Percentiles rank a stretch among this genome's conserved stretches.
These are phyloP conservation scores for Chlorops oryzae DNA, from an alignment of 1,140 invertebrate species.

Conservation along the genomic window DNA sequence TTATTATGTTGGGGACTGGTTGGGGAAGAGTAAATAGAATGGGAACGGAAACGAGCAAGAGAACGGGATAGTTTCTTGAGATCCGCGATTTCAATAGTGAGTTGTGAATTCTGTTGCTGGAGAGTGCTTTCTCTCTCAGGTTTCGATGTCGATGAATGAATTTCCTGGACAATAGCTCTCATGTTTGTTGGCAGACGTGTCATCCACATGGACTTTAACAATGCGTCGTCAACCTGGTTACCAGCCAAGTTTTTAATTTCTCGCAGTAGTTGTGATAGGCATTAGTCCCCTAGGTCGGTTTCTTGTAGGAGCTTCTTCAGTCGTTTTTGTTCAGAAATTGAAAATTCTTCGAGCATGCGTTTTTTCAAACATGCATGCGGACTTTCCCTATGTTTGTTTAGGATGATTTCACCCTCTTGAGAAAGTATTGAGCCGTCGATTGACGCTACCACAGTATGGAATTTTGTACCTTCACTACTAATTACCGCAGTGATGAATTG, in stretches of 20 bases:
- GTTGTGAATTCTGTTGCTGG: too few species aligned
- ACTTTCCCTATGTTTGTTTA: slow-evolving; percentile 18
- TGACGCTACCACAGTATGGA: slow-evolving; percentile 1
- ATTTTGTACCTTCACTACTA: slow-evolving; percentile 4
- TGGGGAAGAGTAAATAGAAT: too few species aligned
- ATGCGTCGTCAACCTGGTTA: neutral
- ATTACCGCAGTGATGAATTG: slow-evolving; percentile 5
- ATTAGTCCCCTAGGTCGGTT: slow-evolving; percentile 24
- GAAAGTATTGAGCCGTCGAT: slow-evolving; percentile 4
- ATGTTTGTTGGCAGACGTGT: slow-evolving; percentile 16
- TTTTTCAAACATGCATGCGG: neutral
- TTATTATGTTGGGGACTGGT: too few species aligned
- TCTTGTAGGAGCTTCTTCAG: slow-evolving; percentile 23
- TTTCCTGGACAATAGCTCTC: too few species aligned
- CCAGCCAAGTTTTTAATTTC: slow-evolving; percentile 12
- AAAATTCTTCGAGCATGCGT: neutral
- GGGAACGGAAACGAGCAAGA: too few species aligned
- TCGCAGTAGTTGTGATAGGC: slow-evolving; percentile 21
- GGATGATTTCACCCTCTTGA: slow-evolving; percentile 7
- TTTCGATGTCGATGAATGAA: too few species aligned
- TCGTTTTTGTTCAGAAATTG: slow-evolving; percentile 17
- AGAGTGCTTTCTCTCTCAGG: too few species aligned
- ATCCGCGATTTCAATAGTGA: too few species aligned
- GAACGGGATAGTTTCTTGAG: too few species aligned
- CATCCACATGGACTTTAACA: slow-evolving; percentile 20